Base-by-base conservation (phyloP, 2,113 vertebrate species). In the Prinia subflava region DNA sequence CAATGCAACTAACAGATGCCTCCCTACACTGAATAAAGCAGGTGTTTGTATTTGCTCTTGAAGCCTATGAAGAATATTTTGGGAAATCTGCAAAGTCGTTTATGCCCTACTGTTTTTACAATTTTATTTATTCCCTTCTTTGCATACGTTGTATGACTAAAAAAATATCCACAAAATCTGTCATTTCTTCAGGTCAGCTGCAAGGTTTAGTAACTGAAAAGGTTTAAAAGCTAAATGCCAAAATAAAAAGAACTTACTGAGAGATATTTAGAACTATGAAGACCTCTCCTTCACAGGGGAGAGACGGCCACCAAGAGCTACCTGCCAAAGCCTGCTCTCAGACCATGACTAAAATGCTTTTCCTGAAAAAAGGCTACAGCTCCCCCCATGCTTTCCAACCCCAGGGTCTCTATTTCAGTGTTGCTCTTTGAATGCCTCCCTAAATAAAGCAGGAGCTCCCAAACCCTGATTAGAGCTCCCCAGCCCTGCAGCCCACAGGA, bases 401-500 rank as follows among this genome's bases (percentile, higher is more conserved):
- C 18, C 16, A 33, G 9, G 4, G 24, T 62, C 11, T 23, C 31
- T 15, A 2, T 15, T 44, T 14, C 6, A 6, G 3, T 11, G 4
- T 25, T 74, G 30, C 7, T 44, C 15, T 50, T 20, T 28, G 41
- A 25, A 3, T 4, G 15, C 4, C 12, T 57, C 19, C 3, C 10
- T 19, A 31, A 17, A 33, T 3, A 57, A 41, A 18, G 3, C 6
- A 25, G 20, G 1, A 4, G 3, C 14, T 16, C 37, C 31, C 11
- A 30, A 28, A 0, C 2, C 11, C 3, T 2, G 1, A n/a, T 7
- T 15, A 12, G 33, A 78, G 2, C 18, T 47, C 6, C 9, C 9
- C 2, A 0, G 7, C 1, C 0, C 24, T 55, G 21, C n/a, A 41
- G 24, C 39, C 2, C 0, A 1, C 20, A 23, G 9, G 7, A 15